A percentile compares a stretch with the other conserved stretches of the same genome.
Conservation (phyloP, 2,888 invertebrate species). For the Brenthis daphne region DNA sequence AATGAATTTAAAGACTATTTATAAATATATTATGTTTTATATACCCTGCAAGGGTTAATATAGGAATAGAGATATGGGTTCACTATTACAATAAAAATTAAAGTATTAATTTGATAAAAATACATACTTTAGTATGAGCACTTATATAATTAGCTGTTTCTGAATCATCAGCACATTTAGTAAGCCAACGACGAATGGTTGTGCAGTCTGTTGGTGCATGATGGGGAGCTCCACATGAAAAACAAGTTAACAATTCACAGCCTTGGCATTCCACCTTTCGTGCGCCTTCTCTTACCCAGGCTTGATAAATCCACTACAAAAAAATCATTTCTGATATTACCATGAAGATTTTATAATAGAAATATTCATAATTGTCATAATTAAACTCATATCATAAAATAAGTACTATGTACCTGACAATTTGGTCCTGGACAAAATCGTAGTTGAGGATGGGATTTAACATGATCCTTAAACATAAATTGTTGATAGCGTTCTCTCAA, state of each 20-base stretch:
- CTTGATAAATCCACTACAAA: conserved; percentile 88
- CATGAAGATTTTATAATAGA: not conserved
- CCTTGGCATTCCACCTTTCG: conserved; percentile 91
- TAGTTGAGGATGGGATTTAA: conserved; percentile 94
- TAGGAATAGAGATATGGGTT: too few relatives aligned
- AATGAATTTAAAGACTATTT: too few relatives aligned
- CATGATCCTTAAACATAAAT: conserved; percentile 97
- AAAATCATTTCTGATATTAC: not conserved
- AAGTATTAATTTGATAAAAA: not conserved
- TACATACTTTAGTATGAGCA: conserved; percentile 94
- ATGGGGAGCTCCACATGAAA: conserved; percentile 97
- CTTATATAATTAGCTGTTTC: conserved; percentile 99
- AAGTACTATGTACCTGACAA: conserved; percentile 85
- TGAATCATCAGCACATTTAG: conserved; percentile 99
- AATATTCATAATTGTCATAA: not conserved
- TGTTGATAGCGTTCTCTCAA: conserved; percentile 96
- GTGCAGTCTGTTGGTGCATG: conserved; percentile 99
- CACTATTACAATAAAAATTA: too few relatives aligned
- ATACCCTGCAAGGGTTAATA: too few relatives aligned
- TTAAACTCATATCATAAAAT: not conserved
- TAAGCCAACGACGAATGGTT: conserved; percentile 97
- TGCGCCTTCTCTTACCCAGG: conserved; percentile 89
- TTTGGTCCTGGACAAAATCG: conserved; percentile 98
- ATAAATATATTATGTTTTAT: too few relatives aligned
- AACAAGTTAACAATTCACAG: conserved; percentile 96